phyloP scores from a whole-genome alignment of 92 coral and sea anemone genomes.

The Umimayanthus chanpuru region DNA sequence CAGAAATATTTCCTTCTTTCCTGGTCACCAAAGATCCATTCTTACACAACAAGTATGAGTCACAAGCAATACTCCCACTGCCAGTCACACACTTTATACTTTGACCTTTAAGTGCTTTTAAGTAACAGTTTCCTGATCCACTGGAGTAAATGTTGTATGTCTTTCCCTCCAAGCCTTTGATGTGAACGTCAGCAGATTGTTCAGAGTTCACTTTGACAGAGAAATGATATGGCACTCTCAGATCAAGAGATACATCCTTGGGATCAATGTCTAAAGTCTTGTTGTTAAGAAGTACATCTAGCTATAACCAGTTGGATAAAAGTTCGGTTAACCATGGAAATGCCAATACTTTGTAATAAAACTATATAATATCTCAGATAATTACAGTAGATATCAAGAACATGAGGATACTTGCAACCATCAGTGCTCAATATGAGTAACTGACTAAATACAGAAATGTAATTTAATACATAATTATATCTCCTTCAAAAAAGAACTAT shows the following conservation, averaged over 20 bases:
- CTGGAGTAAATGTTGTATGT: conserved; percentile 53
- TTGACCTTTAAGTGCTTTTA: conserved; percentile 67
- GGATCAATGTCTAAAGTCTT: conserved; percentile 51
- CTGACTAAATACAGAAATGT: too few relatives aligned
- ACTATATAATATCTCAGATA: too few relatives aligned
- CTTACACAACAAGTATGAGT: conserved; percentile 68
- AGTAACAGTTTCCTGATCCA: conserved; percentile 62
- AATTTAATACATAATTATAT: too few relatives aligned
- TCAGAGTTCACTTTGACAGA: conserved; percentile 55
- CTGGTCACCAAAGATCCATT: conserved; percentile 64
- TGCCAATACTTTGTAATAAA: background rate
- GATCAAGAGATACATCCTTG: conserved; percentile 57
- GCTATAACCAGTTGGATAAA: background rate
- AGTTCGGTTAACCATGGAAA: background rate
- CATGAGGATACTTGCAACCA: too few relatives aligned
- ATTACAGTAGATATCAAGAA: too few relatives aligned
- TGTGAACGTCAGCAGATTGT: conserved; percentile 62
- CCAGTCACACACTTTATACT: conserved; percentile 55
- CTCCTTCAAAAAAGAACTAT: too few relatives aligned
- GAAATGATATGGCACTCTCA: conserved; percentile 72
- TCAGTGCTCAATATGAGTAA: too few relatives aligned
- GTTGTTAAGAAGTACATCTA: background rate
- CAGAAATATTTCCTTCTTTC: conserved; percentile 63
- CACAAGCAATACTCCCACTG: conserved; percentile 72
- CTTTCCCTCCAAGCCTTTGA: conserved; percentile 72